Base-by-base conservation (phyloP, 1,140 invertebrate species). In the Macrotrachela quadricornifera region DNA sequence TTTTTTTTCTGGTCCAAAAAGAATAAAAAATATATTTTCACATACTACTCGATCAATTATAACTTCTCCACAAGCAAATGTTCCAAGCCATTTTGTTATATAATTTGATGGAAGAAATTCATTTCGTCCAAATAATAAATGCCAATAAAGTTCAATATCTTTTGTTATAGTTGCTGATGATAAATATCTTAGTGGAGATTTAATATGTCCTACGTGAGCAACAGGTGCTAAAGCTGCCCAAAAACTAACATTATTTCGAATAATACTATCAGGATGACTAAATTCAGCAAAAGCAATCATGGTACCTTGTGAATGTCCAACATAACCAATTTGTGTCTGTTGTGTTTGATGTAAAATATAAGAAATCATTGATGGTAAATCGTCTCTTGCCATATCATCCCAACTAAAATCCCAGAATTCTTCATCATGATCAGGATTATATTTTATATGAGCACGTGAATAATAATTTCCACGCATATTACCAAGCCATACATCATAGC, bases 181-280 rank as follows among this genome's bases (percentile, higher is more conserved):
- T 15, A 74, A 43, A 15, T 58, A 57, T 36, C 56, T 58, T 10
- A 73, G 57, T 10, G 82, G 80, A 57, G 78, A 80, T 60, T 73
- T 76, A 6, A 83, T 73, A 54, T 83, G 67, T 1, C 72, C 70
- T 63, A 83, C 73, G 58, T 73, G 82, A 0, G 77, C 79, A 0
- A 83, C 76, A 1, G 84, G 84, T 1, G 80, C 83, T 40, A 88
- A 64, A 0, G 77, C 78, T n/a, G n/a, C n/a, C n/a, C n/a, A n/a
- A n/a, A n/a, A n/a, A n/a, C n/a, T n/a, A 50, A 79, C 72, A 51
- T 69, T 67, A 15, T 43, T 10, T 21, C 21, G 46, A 16, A 64
- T 57, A 53, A 60, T 60, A 12, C 56, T 16, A n/a, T 55, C 61
- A 11, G 60, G 46, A 41, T 59, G 54, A 37, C 66, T 59, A 13